phyloP scores from a whole-genome alignment of 2,888 invertebrate species.

The Eupithecia centaureata region DNA sequence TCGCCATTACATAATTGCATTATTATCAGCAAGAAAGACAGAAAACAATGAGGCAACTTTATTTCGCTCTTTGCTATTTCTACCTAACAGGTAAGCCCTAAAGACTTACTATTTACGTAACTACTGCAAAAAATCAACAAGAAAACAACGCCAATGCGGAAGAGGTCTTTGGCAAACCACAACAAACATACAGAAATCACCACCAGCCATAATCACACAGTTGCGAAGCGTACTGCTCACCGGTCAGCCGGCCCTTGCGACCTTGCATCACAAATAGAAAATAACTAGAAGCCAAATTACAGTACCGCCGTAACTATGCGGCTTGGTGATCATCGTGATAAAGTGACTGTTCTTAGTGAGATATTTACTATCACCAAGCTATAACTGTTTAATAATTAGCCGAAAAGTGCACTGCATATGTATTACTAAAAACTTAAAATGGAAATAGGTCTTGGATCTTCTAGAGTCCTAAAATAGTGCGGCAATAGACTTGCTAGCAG shows the following conservation, averaged over 20 bases:
- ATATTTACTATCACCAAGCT: neutral
- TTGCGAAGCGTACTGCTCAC: conserved; percentile 50
- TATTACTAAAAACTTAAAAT: neutral
- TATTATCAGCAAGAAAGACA: neutral
- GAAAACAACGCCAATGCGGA: conserved; percentile 10
- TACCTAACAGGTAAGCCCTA: conserved; percentile 13
- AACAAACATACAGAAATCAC: conserved; percentile 28
- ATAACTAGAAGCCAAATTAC: conserved; percentile 26
- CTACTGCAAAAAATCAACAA: neutral
- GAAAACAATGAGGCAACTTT: neutral
- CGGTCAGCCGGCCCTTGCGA: conserved; percentile 68
- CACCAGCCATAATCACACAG: conserved; percentile 45
- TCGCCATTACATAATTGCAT: neutral
- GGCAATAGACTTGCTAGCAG: neutral
- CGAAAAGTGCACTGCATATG: neutral
- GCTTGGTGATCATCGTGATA: neutral
- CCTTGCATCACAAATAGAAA: conserved; percentile 76
- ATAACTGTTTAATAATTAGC: neutral
- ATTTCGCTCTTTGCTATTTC: conserved; percentile 8
- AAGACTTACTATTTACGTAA: neutral
- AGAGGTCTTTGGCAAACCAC: conserved; percentile 14
- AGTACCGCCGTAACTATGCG: neutral
- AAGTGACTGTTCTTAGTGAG: neutral
- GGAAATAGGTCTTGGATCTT: neutral
- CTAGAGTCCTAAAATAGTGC: neutral